Conservation (phyloP, 2,888 invertebrate species). For the Standfussiana lucernea region DNA sequence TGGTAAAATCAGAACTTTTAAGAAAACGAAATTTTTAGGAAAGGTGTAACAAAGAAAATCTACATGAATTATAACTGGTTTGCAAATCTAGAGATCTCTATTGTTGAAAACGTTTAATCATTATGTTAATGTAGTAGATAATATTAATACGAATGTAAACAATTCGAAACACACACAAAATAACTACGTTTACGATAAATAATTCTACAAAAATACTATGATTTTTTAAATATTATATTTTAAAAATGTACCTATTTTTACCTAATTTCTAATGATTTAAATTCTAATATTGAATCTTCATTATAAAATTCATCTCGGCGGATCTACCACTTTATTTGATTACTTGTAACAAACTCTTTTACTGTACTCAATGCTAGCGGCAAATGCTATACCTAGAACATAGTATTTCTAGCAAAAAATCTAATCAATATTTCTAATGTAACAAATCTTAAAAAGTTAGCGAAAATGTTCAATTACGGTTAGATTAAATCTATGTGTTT, state of each 20-base stretch:
- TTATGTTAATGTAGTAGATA: not conserved
- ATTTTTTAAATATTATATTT: not conserved
- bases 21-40: not conserved
- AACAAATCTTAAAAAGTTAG: not conserved
- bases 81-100: conserved; percentile 28
- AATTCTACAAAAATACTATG: conserved; percentile 37
- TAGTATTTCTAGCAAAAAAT: conserved; percentile 35
- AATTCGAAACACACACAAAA: conserved; percentile 3
- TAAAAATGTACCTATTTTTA: not conserved
- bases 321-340: conserved; percentile 10
- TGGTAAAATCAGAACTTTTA: conserved; percentile 56
- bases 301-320: not conserved
- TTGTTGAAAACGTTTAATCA: not conserved
- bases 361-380: conserved; percentile 12
- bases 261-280: conserved; percentile 25
- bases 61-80: not conserved
- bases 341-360: not conserved
- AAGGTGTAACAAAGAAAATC: not conserved
- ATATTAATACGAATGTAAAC: not conserved
- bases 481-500: conserved; percentile 34
- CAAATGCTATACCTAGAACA: conserved; percentile 5
- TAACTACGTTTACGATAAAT: conserved; percentile 26
- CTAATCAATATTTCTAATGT: conserved; percentile 14
- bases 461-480: conserved; percentile 6
- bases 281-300: conserved; percentile 8